phyloP scores from a whole-genome alignment of 2,113 vertebrate species.

The Mixornis gularis region DNA sequence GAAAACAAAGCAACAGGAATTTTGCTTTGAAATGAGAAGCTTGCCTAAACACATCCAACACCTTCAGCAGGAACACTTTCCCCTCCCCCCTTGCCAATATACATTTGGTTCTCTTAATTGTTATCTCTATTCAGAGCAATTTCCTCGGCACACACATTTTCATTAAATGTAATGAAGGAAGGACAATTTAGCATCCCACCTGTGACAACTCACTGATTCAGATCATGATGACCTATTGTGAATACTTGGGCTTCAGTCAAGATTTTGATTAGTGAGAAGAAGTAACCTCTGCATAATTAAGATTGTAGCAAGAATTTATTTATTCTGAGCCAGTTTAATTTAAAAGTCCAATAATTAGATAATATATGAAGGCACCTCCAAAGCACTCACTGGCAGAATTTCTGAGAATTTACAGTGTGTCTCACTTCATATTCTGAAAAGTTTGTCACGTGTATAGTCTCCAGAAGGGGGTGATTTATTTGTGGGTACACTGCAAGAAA shows the following conservation, averaged over 20 bases:
- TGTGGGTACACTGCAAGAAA: neutral
- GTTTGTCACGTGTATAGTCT: neutral
- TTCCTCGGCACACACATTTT: slow-evolving; percentile 4
- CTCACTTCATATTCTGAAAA: neutral
- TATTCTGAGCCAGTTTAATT: slow-evolving; percentile 25
- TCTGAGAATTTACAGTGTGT: neutral
- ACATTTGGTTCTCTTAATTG: neutral
- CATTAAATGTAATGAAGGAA: slow-evolving; percentile 60
- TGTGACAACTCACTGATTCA: slow-evolving; percentile 52
- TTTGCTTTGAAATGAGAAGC: slow-evolving; percentile 11
- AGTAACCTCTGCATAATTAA: slow-evolving; percentile 47
- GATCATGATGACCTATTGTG: slow-evolving; percentile 43
- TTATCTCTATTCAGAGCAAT: slow-evolving; percentile 33
- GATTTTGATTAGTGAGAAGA: slow-evolving; percentile 51
- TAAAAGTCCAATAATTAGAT: slow-evolving; percentile 27
- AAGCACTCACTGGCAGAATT: neutral
- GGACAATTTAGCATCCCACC: slow-evolving; percentile 51
- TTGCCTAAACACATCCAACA: neutral
- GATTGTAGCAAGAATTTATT: slow-evolving; percentile 5
- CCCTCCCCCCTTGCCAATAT: neutral
- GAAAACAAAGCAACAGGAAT: neutral
- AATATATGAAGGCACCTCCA: neutral
- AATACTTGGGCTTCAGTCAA: slow-evolving; percentile 41
- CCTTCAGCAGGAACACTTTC: neutral
- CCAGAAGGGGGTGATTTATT: neutral